Base-by-base conservation (phyloP, 1,140 invertebrate species). In the Bombus fervidus region DNA sequence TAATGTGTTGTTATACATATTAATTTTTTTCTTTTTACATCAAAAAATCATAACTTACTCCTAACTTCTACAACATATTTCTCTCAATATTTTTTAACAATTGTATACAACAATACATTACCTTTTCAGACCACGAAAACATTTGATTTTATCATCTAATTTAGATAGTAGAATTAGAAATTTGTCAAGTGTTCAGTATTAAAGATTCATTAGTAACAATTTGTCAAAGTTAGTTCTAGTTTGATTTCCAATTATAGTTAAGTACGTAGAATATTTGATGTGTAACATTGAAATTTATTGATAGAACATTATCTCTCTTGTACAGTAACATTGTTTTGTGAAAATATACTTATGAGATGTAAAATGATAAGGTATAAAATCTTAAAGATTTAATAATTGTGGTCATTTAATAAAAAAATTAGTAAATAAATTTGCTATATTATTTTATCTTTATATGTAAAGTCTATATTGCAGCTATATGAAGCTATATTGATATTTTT, bases 1-100 rank as follows among this genome's bases (percentile, higher is more conserved):
- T 77, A 87, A 80, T 76, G 57, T 72, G n/a, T 86, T 86, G 76
- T 83, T 88, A 79, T 53, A 72, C 78, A 73, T 76, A 83, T 73
- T 79, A 37, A 31, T 57, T 81, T n/a, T 80, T 72, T 85, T 53
- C 76, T 31, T 43, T 68, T 78, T 64, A 68, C 28, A 81, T 31
- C 8, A 57, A 80, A 79, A 25, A 84, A 57, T 73, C 47, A 83
- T 37, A 59, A 77, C 34, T 47, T 85, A 68, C 43, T 77, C 39
- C 25, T 86, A 43, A 79, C 41, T 57, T 79, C 10, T 39, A 12
- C 28, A 88, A n/a, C 37, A 79, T 77, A 34, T 37, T 13, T 41
- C 18, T 87, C 28, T 64, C 6, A 69, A 83, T 69, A 85, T 74
- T 37, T 77, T 71, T 81, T 73, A 69, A 75, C 37, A 47, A 71